A percentile compares a stretch with the other conserved stretches of the same genome.
These are phyloP conservation scores for Drosophila orena DNA, from an alignment of 1,140 invertebrate genomes.

Conservation along the genomic window DNA sequence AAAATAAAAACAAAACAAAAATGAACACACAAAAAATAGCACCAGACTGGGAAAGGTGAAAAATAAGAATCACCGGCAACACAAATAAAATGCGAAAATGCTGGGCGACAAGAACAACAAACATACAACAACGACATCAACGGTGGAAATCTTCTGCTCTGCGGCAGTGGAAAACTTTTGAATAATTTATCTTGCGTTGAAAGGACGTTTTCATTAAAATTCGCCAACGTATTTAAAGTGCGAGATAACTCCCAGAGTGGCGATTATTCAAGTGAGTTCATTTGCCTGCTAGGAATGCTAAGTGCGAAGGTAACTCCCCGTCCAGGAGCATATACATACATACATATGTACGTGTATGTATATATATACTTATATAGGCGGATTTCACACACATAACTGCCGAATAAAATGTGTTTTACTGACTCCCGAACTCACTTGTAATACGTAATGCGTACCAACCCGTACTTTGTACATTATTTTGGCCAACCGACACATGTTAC, in stretches of 20 bases:
- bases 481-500: no score
- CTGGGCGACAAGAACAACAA: constrained; percentile 30
- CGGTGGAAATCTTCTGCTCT: constrained; percentile 35
- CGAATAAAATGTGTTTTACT: neutral
- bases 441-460: neutral
- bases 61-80: constrained; percentile 47
- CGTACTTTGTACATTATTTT: neutral
- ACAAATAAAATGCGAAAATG: constrained; percentile 45
- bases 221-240: constrained; percentile 81
- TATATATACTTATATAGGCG: neutral
- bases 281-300: constrained; percentile 73
- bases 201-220: constrained; percentile 83
- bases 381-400: no score
- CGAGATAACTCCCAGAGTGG: constrained; percentile 79
- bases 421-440: neutral
- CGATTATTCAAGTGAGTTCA: constrained; percentile 82
- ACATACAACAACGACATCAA: constrained; percentile 19
- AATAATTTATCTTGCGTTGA: constrained; percentile 82
- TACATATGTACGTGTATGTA: no score
- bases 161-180: constrained; percentile 76
- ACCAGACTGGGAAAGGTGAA: constrained; percentile 34
- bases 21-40: neutral
- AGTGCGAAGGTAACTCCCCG: constrained; percentile 22
- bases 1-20: constrained; percentile 18
- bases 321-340: no score